Evolutionary conservation across 2,797 vertebrate species (phyloP).

Genomic region (Microchirus variegatus): DNA sequence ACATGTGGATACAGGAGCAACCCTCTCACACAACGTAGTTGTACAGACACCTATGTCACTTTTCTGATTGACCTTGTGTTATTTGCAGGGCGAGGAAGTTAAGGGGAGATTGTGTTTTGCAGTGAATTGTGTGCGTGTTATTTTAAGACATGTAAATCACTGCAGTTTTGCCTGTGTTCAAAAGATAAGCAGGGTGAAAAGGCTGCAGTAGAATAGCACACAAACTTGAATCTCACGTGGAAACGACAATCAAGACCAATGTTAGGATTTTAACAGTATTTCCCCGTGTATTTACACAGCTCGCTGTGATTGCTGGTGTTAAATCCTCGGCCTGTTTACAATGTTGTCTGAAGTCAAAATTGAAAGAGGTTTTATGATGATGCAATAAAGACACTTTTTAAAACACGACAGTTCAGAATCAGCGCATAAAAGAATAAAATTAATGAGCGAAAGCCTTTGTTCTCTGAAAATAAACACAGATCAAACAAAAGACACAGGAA

Average conservation of each 20-base stretch:
- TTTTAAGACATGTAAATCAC: slow-evolving; percentile 25
- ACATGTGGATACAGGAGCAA: not conserved
- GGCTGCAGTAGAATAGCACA: not conserved
- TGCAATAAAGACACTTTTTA: slow-evolving; percentile 1
- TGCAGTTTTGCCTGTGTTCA: slow-evolving; percentile 2
- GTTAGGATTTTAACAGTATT: not conserved
- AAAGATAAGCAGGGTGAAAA: not conserved
- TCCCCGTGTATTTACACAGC: too few species aligned
- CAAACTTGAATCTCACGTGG: not conserved
- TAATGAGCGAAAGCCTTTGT: too few species aligned
- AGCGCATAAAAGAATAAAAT: too few species aligned
- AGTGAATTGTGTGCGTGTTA: slow-evolving; percentile 16
- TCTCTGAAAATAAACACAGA: not conserved
- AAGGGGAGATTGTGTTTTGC: slow-evolving; percentile 10
- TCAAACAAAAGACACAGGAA: slow-evolving; percentile 47
- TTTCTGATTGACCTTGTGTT: slow-evolving; percentile 3
- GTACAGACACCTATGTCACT: not conserved
- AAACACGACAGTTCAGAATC: too few species aligned
- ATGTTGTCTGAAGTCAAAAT: not conserved
- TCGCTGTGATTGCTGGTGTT: not conserved
- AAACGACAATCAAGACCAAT: not conserved
- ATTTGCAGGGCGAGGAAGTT: slow-evolving; percentile 24
- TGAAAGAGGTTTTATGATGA: not conserved
- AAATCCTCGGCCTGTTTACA: not conserved
- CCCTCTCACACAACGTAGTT: not conserved